A percentile compares a stretch with the other conserved stretches of the same genome.
These are phyloP conservation scores for Cricetomys ansorgei DNA, from an alignment of 2,113 vertebrate genomes.

Conservation along the genomic window DNA sequence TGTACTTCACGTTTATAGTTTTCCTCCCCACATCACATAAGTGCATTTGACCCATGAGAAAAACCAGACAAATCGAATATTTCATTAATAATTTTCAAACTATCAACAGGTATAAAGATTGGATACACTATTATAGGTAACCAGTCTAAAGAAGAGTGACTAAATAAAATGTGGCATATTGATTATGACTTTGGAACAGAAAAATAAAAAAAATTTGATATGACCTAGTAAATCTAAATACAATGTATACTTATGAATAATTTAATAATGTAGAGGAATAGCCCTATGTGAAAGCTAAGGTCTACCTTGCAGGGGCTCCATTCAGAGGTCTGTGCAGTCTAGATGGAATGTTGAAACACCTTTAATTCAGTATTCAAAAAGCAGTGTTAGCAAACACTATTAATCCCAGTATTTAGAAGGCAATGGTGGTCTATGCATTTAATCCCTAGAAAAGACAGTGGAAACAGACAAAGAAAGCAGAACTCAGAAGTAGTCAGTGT, in stretches of 20 bases:
- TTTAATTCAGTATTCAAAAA: no score
- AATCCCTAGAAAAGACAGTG: no score
- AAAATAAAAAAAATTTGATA: background rate
- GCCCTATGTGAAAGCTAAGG: no score
- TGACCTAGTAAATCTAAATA: background rate
- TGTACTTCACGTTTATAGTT: background rate
- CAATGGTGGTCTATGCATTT: no score
- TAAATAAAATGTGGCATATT: background rate
- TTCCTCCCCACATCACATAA: background rate
- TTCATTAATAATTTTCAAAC: background rate
- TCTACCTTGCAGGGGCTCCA: no score
- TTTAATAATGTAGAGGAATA: no score
- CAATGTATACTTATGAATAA: background rate
- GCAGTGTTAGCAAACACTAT: no score
- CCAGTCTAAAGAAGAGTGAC: background rate
- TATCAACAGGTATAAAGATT: background rate
- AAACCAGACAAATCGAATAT: background rate
- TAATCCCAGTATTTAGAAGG: no score
- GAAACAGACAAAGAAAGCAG: no score
- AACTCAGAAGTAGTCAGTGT: no score
- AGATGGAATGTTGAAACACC: no score
- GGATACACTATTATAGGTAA: slow-evolving; percentile 17
- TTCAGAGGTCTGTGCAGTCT: no score
- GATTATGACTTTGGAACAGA: background rate
- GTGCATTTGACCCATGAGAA: background rate